phyloP scores from a whole-genome alignment of 2,797 vertebrate genomes.

The Morelia viridis region DNA sequence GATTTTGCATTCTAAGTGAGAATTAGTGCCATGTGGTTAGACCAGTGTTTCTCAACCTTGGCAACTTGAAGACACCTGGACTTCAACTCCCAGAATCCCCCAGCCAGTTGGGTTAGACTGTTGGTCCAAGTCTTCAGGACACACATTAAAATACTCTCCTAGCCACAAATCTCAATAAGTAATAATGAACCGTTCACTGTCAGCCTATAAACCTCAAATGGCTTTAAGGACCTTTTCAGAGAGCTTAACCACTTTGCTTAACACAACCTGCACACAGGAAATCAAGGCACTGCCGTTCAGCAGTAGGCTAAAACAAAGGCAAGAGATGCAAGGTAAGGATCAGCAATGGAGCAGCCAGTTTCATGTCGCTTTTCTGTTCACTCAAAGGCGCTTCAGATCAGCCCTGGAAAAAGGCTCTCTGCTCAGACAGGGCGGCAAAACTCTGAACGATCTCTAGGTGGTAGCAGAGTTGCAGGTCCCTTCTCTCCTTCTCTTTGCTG shows the following conservation, averaged over 20 bases:
- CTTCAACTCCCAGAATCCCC: too few relatives aligned
- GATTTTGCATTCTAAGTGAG: neutral
- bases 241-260: neutral
- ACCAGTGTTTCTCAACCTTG: too few relatives aligned
- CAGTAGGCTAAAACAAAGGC: neutral
- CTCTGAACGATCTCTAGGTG: neutral
- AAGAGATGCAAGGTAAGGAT: neutral
- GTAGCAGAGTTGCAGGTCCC: neutral
- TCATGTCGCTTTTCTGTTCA: neutral
- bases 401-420: neutral
- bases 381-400: neutral
- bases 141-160: neutral
- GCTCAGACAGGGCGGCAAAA: neutral
- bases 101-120: neutral
- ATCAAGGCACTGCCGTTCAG: neutral
- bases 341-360: neutral
- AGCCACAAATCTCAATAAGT: neutral
- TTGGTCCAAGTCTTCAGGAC: neutral
- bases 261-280: neutral
- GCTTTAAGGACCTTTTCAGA: neutral
- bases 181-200: neutral
- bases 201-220: neutral
- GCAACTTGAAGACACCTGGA: too few relatives aligned
- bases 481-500: neutral
- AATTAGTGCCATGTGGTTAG: neutral